Conservation (phyloP, 2,113 vertebrate genomes). For the Sus scrofa region T2T-Sscrofa CM000812.6:82311501-82312000, state of each 20-base stretch:
- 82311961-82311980: neutral
- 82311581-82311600: neutral
- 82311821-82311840: too few relatives aligned
- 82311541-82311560: rapidly evolving
- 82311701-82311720: rapidly evolving
- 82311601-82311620: neutral
- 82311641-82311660: neutral
- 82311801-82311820: neutral
- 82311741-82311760: neutral
- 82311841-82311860: neutral
- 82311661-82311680: neutral
- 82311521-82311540: neutral
- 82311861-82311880: neutral
- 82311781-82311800: neutral
- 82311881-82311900: neutral
- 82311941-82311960: neutral
- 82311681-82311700: neutral
- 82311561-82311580: neutral
- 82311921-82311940: neutral
- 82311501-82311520: too few relatives aligned
- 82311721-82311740: neutral
- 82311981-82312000: neutral
- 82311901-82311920: neutral
- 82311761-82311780: neutral
- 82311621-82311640: neutral